These are phyloP conservation scores for Spatula versicolor DNA, from an alignment of 2,797 vertebrate species.

Conservation along the genomic window DNA sequence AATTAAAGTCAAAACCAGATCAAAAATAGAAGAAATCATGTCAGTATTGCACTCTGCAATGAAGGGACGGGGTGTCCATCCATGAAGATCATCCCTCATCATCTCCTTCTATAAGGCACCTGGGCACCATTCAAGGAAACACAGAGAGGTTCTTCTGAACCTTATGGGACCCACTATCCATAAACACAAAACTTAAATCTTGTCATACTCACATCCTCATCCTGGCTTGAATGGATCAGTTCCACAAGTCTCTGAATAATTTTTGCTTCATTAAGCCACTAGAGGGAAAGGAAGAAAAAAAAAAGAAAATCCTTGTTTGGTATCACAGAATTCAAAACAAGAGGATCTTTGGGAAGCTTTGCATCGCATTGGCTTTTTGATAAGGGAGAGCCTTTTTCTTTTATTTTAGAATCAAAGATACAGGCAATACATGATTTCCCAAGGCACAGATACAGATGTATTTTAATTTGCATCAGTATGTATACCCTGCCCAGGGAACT, in stretches of 20 bases:
- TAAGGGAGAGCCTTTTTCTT: not conserved
- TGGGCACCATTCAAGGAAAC: accelerated
- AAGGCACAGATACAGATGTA: not conserved
- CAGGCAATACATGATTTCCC: accelerated
- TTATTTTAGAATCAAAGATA: not conserved
- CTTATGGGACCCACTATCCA: not conserved
- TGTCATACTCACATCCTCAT: conserved; percentile 89
- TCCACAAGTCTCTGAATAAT: conserved; percentile 92
- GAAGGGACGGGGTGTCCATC: too few species aligned
- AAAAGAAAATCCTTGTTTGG: not conserved
- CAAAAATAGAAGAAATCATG: not conserved
- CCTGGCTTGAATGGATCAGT: conserved; percentile 90
- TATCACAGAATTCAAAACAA: not conserved
- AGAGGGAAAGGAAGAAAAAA: not conserved
- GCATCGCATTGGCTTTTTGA: not conserved
- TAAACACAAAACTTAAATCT: not conserved
- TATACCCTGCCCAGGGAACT: not conserved
- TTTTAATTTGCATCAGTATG: not conserved
- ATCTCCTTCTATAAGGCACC: not conserved
- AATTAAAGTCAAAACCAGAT: not conserved
- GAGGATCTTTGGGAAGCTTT: not conserved
- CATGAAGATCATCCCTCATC: too few species aligned
- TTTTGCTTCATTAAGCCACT: conserved; percentile 96
- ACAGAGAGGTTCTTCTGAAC: accelerated
- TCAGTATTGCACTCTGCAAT: not conserved